Percentiles rank a stretch among this genome's conserved stretches.
Evolutionary conservation across 2,888 invertebrate genomes (phyloP).

Genomic region (Thecophora atra): DNA sequence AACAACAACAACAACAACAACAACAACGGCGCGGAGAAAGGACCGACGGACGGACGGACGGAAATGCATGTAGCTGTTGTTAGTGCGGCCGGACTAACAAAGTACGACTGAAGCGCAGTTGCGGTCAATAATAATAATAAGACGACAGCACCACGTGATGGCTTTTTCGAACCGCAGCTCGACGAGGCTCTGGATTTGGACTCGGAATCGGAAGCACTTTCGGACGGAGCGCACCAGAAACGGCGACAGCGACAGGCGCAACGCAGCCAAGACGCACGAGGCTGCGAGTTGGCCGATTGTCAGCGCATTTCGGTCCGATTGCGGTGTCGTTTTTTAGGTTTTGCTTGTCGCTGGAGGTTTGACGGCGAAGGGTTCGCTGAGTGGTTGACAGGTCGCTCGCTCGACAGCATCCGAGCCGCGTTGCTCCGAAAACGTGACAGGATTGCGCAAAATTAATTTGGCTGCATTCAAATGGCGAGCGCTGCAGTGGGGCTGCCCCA

Average conservation of each 20-base stretch:
- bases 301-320: not conserved
- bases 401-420: not conserved
- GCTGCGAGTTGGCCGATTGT: slow-evolving; percentile 14
- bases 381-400: not conserved
- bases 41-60: not conserved
- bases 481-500: not conserved
- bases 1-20: slow-evolving; percentile 7
- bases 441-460: slow-evolving; percentile 36
- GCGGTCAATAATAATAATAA: slow-evolving; percentile 37
- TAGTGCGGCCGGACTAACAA: slow-evolving; percentile 14
- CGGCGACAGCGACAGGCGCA: not conserved
- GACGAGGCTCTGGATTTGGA: slow-evolving; percentile 16
- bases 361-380: slow-evolving; percentile 1
- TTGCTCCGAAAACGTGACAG: slow-evolving; percentile 31
- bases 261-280: slow-evolving; percentile 2
- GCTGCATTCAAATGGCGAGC: slow-evolving; percentile 14
- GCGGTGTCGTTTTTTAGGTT: not conserved
- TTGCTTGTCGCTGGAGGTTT: not conserved
- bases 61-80: not conserved
- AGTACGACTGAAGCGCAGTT: slow-evolving; percentile 14
- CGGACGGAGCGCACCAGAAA: not conserved
- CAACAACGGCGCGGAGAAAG: not conserved
- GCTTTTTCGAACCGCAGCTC: slow-evolving; percentile 5
- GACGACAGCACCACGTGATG: slow-evolving; percentile 34
- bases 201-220: slow-evolving; percentile 9